These are phyloP conservation scores for Oscheius sp. DNA, from an alignment of 2,888 invertebrate species.

Conservation along the genomic window DNA sequence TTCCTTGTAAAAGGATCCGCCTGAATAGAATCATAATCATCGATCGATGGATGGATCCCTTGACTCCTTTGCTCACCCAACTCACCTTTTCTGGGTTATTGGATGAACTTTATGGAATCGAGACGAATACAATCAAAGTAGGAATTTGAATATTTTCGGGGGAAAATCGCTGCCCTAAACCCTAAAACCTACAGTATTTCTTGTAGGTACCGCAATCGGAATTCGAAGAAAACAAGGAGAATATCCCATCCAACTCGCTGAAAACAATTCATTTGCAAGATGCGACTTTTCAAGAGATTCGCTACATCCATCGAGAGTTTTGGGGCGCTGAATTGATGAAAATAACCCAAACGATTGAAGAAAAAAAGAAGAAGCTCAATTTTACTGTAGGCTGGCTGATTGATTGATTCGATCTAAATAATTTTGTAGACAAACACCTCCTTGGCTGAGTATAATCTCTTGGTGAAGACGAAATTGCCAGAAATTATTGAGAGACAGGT, in stretches of 20 bases:
- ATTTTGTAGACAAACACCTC: too few relatives aligned
- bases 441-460: too few relatives aligned
- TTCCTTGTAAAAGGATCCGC: slow-evolving; percentile 11
- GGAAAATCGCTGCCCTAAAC: not conserved
- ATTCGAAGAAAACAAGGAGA: slow-evolving; percentile 37
- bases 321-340: too few relatives aligned
- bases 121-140: slow-evolving; percentile 53
- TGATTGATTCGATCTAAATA: too few relatives aligned
- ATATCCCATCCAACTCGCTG: slow-evolving; percentile 40
- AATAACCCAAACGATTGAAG: too few relatives aligned
- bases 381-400: too few relatives aligned
- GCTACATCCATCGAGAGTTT: slow-evolving; percentile 57
- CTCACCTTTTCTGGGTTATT: slow-evolving; percentile 96
- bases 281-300: slow-evolving; percentile 51
- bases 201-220: slow-evolving; percentile 35
- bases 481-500: too few relatives aligned
- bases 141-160: too few relatives aligned
- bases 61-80: slow-evolving; percentile 90
- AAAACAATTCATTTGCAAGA: slow-evolving; percentile 56
- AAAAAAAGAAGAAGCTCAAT: too few relatives aligned
- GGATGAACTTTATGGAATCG: slow-evolving; percentile 74
- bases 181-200: too few relatives aligned
- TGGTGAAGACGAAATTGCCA: too few relatives aligned
- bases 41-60: slow-evolving; percentile 88
- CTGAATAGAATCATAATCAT: slow-evolving; percentile 76